Percentiles rank a stretch among this genome's conserved stretches.
Evolutionary conservation across 2,888 invertebrate species (phyloP).

Genomic region (Dicycla oo): DNA sequence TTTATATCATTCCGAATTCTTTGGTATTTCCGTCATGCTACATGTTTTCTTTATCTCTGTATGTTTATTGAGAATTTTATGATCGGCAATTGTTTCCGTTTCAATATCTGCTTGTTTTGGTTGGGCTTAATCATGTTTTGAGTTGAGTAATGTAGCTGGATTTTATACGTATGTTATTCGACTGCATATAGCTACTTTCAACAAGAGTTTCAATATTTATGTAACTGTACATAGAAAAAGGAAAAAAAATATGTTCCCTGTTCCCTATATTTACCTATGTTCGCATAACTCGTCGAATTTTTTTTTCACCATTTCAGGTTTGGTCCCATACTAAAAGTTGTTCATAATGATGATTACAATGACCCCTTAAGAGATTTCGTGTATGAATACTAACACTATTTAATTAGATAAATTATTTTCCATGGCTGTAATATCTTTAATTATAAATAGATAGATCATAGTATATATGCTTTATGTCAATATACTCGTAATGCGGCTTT

Average conservation of each 20-base stretch:
- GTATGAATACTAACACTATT: too few species aligned
- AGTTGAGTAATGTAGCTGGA: not conserved
- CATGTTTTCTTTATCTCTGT: constrained; percentile 49
- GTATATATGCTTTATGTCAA: not conserved
- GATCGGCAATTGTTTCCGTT: constrained; percentile 46
- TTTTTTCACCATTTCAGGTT: too few species aligned
- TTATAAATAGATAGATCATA: not conserved
- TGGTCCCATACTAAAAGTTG: too few species aligned
- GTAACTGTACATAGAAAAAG: too few species aligned
- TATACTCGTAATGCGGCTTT: not conserved
- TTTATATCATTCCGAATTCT: constrained; percentile 55
- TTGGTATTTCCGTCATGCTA: constrained; percentile 45
- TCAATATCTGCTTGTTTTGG: constrained; percentile 23
- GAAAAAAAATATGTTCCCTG: too few species aligned
- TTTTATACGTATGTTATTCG: not conserved
- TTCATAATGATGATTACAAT: too few species aligned
- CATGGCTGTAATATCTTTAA: not conserved
- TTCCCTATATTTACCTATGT: too few species aligned
- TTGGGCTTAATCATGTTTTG: constrained; percentile 17
- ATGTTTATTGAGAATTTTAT: constrained; percentile 53
- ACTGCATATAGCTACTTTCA: too few species aligned
- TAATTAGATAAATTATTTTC: not conserved
- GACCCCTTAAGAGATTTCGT: too few species aligned
- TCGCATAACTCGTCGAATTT: too few species aligned
- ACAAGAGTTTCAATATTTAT: not conserved